These are phyloP conservation scores for Siphlonurus alternatus DNA, from an alignment of 2,888 invertebrate species.

Conservation along the genomic window DNA sequence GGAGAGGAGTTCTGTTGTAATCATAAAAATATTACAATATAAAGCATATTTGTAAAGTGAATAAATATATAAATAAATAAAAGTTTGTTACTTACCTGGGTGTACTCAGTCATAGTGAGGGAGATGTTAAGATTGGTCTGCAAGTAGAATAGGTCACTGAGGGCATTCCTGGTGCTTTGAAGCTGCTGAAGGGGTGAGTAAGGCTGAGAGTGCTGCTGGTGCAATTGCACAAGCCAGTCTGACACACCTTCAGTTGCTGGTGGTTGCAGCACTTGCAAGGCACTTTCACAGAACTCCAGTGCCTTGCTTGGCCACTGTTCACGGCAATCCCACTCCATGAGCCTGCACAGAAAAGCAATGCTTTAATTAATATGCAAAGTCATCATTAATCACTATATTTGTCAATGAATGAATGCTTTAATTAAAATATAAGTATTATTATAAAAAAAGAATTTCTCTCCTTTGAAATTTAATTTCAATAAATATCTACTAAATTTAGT, in stretches of 20 bases:
- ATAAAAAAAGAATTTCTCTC: conserved; percentile 2
- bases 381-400: no score
- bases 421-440: background rate
- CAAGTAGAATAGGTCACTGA: conserved; percentile 21
- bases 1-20: no score
- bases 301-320: conserved; percentile 21
- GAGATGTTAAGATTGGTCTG: conserved; percentile 16
- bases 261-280: conserved; percentile 21
- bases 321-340: conserved; percentile 18
- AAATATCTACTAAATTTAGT: no score
- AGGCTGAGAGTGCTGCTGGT: conserved; percentile 17
- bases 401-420: no score
- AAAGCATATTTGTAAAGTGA: no score
- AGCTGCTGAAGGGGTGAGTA: conserved; percentile 20
- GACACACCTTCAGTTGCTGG: conserved; percentile 13
- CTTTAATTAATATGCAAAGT: no score
- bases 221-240: conserved; percentile 15
- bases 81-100: conserved; percentile 9
- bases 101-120: conserved; percentile 3
- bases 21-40: no score
- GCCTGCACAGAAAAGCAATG: background rate
- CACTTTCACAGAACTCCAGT: conserved; percentile 24
- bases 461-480: no score
- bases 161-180: conserved; percentile 18
- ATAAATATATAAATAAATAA: background rate